A percentile compares a stretch with the other conserved stretches of the same genome.
These are phyloP conservation scores for Phthorimaea operculella DNA, from an alignment of 1,140 invertebrate species.

Conservation along the genomic window DNA sequence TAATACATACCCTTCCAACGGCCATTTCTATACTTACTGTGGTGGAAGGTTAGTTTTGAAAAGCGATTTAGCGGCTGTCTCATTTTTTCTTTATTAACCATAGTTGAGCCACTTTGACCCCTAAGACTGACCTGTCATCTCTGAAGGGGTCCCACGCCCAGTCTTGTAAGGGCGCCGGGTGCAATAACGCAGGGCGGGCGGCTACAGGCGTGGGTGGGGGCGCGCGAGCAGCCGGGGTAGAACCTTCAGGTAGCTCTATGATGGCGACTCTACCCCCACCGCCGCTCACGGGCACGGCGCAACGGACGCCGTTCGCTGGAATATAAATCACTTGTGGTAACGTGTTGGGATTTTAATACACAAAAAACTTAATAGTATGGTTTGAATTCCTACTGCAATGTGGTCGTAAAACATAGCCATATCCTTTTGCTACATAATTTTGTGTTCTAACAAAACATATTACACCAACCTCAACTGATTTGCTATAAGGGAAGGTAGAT, in stretches of 20 bases:
- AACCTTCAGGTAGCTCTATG: slow-evolving; percentile 77
- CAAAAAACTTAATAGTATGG: not conserved
- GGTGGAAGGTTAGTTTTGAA: no score
- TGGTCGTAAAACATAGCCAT: no score
- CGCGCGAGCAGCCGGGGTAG: slow-evolving; percentile 74
- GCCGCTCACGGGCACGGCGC: slow-evolving; percentile 88
- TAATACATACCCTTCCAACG: no score
- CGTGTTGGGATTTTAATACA: not conserved
- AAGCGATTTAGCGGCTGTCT: no score
- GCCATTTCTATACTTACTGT: no score
- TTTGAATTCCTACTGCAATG: no score
- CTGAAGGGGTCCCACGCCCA: slow-evolving; percentile 95
- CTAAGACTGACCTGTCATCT: slow-evolving; percentile 68
- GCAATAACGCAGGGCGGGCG: slow-evolving; percentile 71
- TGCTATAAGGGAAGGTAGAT: no score
- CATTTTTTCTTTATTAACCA: no score
- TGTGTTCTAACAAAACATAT: no score
- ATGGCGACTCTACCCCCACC: slow-evolving; percentile 91
- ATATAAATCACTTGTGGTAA: slow-evolving; percentile 8
- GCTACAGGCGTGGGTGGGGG: slow-evolving; percentile 71
- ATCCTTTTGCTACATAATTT: no score
- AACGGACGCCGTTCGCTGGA: slow-evolving; percentile 83
- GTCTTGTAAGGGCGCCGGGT: slow-evolving; percentile 89
- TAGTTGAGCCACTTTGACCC: no score
- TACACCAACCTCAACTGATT: no score